A percentile compares a stretch with the other conserved stretches of the same genome.
Conservation (phyloP, 2,113 vertebrate species). For the Bothrops jararaca region DNA sequence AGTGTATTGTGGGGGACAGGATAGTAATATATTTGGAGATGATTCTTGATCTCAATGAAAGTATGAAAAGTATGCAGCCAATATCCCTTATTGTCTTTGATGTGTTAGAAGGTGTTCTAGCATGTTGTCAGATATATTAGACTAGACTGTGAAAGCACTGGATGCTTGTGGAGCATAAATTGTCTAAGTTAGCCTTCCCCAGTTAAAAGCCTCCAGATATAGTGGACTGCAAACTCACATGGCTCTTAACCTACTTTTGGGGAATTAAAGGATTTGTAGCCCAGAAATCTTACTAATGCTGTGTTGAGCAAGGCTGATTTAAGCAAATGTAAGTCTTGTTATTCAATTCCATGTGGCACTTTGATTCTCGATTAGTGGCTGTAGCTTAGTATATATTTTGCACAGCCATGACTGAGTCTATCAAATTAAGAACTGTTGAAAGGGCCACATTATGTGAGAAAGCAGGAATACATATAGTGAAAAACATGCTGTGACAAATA, state of each 20-base stretch:
- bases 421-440: background rate
- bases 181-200: background rate
- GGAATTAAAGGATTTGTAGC: background rate
- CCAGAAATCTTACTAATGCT: background rate
- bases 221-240: background rate
- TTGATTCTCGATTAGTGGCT: constrained; percentile 32
- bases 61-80: background rate
- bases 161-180: constrained; percentile 37
- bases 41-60: background rate
- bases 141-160: constrained; percentile 36
- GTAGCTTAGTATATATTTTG: constrained; percentile 9
- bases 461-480: accelerated
- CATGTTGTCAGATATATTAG: constrained; percentile 28
- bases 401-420: background rate
- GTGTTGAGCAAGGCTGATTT: background rate
- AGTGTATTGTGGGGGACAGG: constrained; percentile 1
- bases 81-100: background rate
- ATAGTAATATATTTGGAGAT: background rate
- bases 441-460: background rate
- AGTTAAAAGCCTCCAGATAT: background rate
- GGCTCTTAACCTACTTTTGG: background rate
- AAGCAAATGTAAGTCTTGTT: constrained; percentile 12
- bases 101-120: constrained; percentile 26
- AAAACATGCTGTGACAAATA: background rate
- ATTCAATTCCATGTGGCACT: constrained; percentile 2